phyloP scores from a whole-genome alignment of 2,113 vertebrate genomes.

The Copsychus sechellarum region DNA sequence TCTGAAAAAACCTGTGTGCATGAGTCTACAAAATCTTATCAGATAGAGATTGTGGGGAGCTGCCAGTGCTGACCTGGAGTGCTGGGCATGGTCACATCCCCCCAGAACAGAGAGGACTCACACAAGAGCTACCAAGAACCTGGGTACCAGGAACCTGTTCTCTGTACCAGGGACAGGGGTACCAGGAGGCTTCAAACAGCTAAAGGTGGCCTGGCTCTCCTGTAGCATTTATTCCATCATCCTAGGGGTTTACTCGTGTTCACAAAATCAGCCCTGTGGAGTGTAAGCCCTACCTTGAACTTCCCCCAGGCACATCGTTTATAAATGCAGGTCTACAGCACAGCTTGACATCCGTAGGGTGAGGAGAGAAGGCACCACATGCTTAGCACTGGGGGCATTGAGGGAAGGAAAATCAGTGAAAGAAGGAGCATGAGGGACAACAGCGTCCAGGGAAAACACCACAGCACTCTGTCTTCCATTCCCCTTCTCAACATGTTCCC shows the following conservation, averaged over 20 bases:
- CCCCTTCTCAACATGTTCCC: neutral
- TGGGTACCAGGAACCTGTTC: no score
- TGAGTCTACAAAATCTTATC: neutral
- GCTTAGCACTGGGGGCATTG: no score
- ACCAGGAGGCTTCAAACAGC: neutral
- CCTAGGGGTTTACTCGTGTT: neutral
- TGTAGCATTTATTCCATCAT: neutral
- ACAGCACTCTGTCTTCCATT: neutral
- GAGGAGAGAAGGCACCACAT: neutral
- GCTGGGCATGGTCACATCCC: neutral
- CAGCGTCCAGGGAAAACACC: neutral
- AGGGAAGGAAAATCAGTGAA: neutral
- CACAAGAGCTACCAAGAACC: neutral
- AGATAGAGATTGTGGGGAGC: neutral
- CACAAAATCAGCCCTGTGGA: neutral
- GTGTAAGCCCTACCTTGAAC: neutral
- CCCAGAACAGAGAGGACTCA: neutral
- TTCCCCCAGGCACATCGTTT: neutral
- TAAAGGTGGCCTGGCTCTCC: neutral
- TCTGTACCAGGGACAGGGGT: no score
- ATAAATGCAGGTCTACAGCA: rapidly evolving
- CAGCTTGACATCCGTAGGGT: rapidly evolving
- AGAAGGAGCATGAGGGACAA: neutral
- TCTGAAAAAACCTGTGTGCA: neutral
- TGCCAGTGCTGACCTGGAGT: neutral